phyloP scores from a whole-genome alignment of 1,140 invertebrate species.

The Bombus cullumanus region DNA sequence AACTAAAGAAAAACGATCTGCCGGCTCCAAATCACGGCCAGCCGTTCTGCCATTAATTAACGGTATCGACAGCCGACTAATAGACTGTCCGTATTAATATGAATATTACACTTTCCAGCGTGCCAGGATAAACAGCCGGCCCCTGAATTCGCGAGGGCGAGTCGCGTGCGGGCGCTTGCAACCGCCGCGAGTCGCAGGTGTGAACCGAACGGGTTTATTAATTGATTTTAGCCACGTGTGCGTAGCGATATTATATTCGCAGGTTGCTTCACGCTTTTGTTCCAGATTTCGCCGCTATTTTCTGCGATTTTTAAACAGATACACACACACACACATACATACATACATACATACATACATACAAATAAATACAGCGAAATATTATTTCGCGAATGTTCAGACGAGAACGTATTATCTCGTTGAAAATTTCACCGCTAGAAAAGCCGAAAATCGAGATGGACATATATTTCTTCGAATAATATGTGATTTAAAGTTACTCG shows the following conservation, averaged over 20 bases:
- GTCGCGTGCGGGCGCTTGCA: neutral
- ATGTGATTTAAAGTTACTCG: too few relatives aligned
- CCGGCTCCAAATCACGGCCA: neutral
- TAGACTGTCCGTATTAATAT: constrained; percentile 29
- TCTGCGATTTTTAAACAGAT: too few relatives aligned
- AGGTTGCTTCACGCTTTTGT: neutral
- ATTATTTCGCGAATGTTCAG: too few relatives aligned
- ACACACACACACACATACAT: too few relatives aligned
- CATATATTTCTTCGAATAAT: too few relatives aligned
- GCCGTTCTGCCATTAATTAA: constrained; percentile 20
- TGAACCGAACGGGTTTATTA: constrained; percentile 44
- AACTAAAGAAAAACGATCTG: constrained; percentile 2
- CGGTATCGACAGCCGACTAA: constrained; percentile 30
- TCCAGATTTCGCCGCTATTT: neutral
- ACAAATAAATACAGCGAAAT: too few relatives aligned
- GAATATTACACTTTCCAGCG: constrained; percentile 20
- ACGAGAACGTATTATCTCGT: too few relatives aligned
- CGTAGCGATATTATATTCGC: neutral
- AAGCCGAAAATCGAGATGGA: too few relatives aligned
- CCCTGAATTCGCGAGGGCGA: neutral
- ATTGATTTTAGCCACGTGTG: constrained; percentile 36
- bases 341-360: too few relatives aligned
- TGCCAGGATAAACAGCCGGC: constrained; percentile 3
- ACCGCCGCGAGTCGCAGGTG: constrained; percentile 37
- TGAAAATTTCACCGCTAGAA: too few relatives aligned